Conservation (phyloP, 2,888 invertebrate species). For the Heliconius ethilla region DNA sequence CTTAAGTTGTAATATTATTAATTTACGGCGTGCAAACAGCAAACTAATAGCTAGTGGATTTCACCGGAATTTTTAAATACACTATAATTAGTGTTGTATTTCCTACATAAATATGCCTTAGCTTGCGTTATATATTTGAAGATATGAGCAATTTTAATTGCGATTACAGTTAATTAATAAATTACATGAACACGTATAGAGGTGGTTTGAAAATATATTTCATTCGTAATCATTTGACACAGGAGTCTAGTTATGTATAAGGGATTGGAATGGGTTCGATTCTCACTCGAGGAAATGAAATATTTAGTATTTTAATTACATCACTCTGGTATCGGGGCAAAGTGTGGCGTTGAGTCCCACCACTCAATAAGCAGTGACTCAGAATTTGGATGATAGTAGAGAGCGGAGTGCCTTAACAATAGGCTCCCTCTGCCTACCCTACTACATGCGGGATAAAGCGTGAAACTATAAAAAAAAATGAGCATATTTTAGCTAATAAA, state of each 20-base stretch:
- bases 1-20: conserved; percentile 37
- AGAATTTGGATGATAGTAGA: too few species aligned
- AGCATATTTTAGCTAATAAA: conserved; percentile 5
- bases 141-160: conserved; percentile 14
- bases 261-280: too few species aligned
- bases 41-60: conserved; percentile 47
- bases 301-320: too few species aligned
- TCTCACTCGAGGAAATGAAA: too few species aligned
- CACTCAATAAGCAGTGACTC: too few species aligned
- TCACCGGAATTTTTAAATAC: conserved; percentile 50
- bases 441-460: too few species aligned
- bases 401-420: too few species aligned
- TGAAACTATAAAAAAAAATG: too few species aligned
- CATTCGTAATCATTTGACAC: not conserved
- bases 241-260: too few species aligned
- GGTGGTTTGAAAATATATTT: conserved; percentile 4
- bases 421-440: too few species aligned
- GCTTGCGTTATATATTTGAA: conserved; percentile 37
- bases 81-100: conserved; percentile 44
- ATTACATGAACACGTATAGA: conserved; percentile 8
- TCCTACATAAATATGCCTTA: conserved; percentile 38
- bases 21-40: conserved; percentile 42
- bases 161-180: conserved; percentile 21
- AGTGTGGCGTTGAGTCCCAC: too few species aligned
- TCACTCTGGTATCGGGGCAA: too few species aligned